Percentiles rank a stretch among this genome's conserved stretches.
Conservation (phyloP, 2,888 invertebrate genomes). For the Lissonota sp. region DNA sequence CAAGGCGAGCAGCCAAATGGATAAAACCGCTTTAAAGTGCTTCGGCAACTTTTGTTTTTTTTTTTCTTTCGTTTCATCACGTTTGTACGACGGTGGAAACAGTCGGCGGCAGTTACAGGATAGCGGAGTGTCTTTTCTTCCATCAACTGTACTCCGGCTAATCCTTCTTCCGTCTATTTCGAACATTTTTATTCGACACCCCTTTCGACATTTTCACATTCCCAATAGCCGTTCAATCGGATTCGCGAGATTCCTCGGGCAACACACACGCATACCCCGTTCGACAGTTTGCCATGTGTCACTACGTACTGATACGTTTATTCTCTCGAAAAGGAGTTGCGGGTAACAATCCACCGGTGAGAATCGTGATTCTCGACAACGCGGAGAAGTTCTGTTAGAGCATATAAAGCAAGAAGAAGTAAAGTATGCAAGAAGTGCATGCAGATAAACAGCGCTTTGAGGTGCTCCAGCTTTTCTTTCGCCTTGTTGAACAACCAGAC, state of each 20-base stretch:
- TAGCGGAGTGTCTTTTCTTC: neutral
- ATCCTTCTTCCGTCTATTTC: conserved; percentile 3
- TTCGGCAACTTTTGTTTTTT: neutral
- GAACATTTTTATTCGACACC: conserved; percentile 52
- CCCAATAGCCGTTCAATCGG: conserved; percentile 1
- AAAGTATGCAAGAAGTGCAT: conserved; percentile 19
- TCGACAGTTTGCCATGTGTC: conserved; percentile 37
- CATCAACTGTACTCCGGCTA: neutral
- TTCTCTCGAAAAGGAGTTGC: conserved; percentile 27
- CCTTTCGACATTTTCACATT: neutral
- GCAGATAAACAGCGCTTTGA: conserved; percentile 54
- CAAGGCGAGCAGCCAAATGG: conserved; percentile 1
- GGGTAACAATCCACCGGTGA: neutral
- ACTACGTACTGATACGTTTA: conserved; percentile 9
- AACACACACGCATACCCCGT: neutral
- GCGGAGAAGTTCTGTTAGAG: too few species aligned
- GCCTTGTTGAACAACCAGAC: conserved; percentile 38
- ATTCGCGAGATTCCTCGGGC: conserved; percentile 5
- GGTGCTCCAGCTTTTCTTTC: conserved; percentile 50
- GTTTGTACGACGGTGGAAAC: conserved; percentile 1
- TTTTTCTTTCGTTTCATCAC: neutral
- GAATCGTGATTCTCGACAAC: conserved; percentile 32
- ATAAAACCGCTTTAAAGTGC: conserved; percentile 2
- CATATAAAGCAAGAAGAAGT: too few species aligned
- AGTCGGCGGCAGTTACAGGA: neutral